These are phyloP conservation scores for Gouania willdenowi DNA, from an alignment of 2,797 vertebrate genomes.

Conservation along the genomic window DNA sequence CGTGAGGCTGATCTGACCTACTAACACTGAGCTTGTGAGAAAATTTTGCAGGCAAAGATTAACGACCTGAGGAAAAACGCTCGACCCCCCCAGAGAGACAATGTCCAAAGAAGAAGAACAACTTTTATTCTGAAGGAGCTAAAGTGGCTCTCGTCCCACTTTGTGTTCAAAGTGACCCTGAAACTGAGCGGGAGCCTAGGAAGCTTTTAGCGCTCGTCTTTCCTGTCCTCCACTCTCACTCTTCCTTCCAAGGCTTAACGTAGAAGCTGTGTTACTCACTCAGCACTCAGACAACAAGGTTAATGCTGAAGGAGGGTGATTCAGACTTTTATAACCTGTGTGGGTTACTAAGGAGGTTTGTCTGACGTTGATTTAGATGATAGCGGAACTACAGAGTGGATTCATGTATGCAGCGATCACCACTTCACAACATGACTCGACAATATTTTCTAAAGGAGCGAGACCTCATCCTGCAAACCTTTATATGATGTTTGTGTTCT, in stretches of 20 bases:
- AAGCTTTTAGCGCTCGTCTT: slow-evolving; percentile 13
- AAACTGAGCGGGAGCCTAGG: too few relatives aligned
- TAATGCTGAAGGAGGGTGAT: slow-evolving; percentile 2
- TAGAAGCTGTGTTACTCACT: slow-evolving; percentile 5
- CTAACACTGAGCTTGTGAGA: slow-evolving; percentile 39
- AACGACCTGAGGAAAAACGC: slow-evolving; percentile 15
- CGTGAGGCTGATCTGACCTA: slow-evolving; percentile 46
- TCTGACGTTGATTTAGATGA: too few relatives aligned
- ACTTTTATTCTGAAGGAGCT: too few relatives aligned
- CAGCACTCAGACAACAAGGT: slow-evolving; percentile 16
- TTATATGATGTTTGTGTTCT: too few relatives aligned
- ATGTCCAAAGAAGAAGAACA: background rate
- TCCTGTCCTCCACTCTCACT: background rate
- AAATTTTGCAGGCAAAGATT: slow-evolving; percentile 34
- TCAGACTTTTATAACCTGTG: background rate
- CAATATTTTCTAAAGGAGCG: too few relatives aligned
- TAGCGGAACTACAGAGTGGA: too few relatives aligned
- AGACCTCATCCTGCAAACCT: too few relatives aligned
- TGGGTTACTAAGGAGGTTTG: too few relatives aligned
- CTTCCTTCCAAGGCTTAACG: slow-evolving; percentile 7
- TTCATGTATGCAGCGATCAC: too few relatives aligned
- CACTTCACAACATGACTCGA: too few relatives aligned
- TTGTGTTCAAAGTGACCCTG: slow-evolving; percentile 18
- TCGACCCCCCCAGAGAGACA: slow-evolving; percentile 14
- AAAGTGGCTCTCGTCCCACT: slow-evolving; percentile 1